These are phyloP conservation scores for Gastrophryne carolinensis DNA, from an alignment of 2,797 vertebrate genomes.

Conservation along the genomic window DNA sequence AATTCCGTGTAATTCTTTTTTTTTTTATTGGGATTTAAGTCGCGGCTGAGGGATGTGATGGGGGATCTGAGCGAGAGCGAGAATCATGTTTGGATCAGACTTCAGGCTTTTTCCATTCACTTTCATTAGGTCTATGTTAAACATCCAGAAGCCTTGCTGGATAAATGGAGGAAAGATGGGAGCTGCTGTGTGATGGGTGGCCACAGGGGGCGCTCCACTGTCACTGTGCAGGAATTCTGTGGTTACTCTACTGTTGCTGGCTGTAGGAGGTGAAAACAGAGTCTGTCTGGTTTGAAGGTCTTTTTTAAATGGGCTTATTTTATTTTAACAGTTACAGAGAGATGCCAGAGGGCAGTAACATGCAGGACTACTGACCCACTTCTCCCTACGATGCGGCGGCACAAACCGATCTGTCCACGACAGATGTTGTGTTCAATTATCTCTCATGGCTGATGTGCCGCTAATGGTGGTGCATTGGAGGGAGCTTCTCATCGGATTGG, in stretches of 20 bases:
- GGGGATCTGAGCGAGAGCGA: background rate
- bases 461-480: no score
- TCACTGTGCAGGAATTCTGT: no score
- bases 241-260: no score
- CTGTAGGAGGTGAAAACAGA: no score
- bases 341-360: no score
- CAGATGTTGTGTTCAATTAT: conserved; percentile 31
- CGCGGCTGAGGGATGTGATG: conserved; percentile 3
- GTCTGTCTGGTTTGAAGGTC: no score
- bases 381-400: background rate
- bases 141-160: background rate
- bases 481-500: background rate
- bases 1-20: background rate
- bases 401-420: background rate
- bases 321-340: no score
- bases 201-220: no score
- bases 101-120: conserved; percentile 25
- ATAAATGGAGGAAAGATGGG: background rate
- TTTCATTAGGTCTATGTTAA: conserved; percentile 1
- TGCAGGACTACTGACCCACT: background rate
- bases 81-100: conserved; percentile 8
- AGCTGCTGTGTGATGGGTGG: no score
- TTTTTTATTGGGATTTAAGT: background rate
- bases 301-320: no score
- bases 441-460: background rate